phyloP scores from a whole-genome alignment of 1,140 invertebrate genomes.

The Macrosteles quadrilineatus region DNA sequence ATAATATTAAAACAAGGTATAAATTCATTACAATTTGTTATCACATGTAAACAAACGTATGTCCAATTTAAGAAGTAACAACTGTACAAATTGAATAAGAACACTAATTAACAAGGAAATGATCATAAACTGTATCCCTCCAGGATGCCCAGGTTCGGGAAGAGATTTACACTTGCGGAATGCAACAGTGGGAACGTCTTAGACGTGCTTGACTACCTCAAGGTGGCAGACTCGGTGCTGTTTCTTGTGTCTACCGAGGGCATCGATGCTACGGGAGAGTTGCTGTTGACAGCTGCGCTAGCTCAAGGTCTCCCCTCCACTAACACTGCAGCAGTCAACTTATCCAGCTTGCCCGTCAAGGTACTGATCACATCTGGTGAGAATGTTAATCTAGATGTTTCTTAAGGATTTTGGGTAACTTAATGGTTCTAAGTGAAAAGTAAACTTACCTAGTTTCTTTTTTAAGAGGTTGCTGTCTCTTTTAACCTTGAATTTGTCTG shows the following conservation, averaged over 20 bases:
- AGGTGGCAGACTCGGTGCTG: conserved; percentile 80
- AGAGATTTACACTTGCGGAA: conserved; percentile 76
- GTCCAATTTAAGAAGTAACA: not conserved
- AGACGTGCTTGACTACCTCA: conserved; percentile 76
- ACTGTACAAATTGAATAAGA: not conserved
- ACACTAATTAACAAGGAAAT: not conserved
- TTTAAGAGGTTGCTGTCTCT: too few species aligned
- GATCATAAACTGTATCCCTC: too few species aligned
- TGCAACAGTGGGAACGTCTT: conserved; percentile 71
- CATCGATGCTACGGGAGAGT: conserved; percentile 75
- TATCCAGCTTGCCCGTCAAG: conserved; percentile 68
- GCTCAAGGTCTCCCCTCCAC: conserved; percentile 84
- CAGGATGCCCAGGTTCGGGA: conserved; percentile 81
- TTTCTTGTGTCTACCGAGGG: conserved; percentile 68
- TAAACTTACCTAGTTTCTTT: not conserved
- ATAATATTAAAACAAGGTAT: not conserved
- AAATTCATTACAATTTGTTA: not conserved
- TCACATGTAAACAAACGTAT: not conserved
- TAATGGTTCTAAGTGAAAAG: not conserved
- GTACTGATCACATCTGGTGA: conserved; percentile 36
- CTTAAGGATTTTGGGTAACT: not conserved
- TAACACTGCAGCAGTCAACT: conserved; percentile 73
- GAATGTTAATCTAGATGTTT: not conserved
- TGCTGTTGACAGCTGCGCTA: conserved; percentile 68
- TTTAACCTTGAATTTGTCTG: too few species aligned